Conservation (phyloP, 2,888 invertebrate species). For the Caenorhabditis doughertyi region DNA sequence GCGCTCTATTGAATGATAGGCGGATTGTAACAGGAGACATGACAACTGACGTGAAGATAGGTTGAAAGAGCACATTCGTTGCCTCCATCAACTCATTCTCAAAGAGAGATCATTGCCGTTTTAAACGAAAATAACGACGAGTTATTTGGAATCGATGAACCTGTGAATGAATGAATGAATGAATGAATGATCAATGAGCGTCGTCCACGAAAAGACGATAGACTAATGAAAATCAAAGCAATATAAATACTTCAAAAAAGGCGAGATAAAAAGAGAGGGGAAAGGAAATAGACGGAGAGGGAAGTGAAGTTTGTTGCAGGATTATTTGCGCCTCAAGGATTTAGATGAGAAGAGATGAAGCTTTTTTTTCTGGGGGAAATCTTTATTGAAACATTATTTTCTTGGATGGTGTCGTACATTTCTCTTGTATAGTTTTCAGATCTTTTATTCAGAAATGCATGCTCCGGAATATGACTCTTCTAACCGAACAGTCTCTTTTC, state of each 20-base stretch:
- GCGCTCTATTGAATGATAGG: constrained; percentile 32
- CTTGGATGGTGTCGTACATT: not conserved
- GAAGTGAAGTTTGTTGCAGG: constrained; percentile 31
- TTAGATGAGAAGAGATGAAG: constrained; percentile 22
- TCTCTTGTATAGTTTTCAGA: too few relatives aligned
- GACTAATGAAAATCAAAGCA: constrained; percentile 43
- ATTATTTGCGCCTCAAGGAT: constrained; percentile 58
- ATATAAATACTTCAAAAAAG: constrained; percentile 6
- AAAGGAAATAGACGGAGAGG: constrained; percentile 7
- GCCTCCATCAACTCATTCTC: constrained; percentile 17
- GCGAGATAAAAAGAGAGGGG: not conserved
- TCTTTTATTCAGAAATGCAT: too few relatives aligned
- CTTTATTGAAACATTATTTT: not conserved
- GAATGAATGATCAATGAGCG: constrained; percentile 48
- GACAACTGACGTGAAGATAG: constrained; percentile 48
- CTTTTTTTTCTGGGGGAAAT: constrained; percentile 2
- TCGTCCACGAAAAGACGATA: constrained; percentile 2
- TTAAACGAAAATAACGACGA: constrained; percentile 7
- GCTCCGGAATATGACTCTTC: too few relatives aligned
- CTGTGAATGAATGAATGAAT: constrained; percentile 12
- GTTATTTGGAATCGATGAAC: constrained; percentile 42
- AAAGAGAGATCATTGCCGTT: not conserved
- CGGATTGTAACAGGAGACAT: constrained; percentile 47
- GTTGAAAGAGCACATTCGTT: constrained; percentile 43
- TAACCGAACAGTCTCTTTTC: too few relatives aligned